Base-by-base conservation (phyloP, 2,888 invertebrate species). In the Melinopterus prodromus region DNA sequence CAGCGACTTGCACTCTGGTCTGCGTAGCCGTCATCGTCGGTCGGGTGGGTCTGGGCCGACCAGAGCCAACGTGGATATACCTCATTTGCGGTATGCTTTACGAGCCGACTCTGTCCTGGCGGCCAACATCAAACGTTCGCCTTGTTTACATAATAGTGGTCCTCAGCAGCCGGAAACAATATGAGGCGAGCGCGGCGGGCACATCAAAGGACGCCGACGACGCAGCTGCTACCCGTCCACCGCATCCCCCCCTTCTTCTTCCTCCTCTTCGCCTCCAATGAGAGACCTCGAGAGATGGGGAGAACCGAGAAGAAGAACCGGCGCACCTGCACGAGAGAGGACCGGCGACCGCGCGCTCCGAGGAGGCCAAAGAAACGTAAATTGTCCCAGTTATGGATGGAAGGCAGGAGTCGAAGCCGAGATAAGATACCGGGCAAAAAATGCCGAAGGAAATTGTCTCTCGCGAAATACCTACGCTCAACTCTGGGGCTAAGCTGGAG, bases 81-180 rank as follows among this genome's bases (percentile, higher is more conserved):
- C 86, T 86, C 87, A 87, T 89, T 89, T 89, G 89, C 86, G 88
- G 88, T 87, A 88, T 88, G 87, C 85, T 89, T 89, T 89, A 89
- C 85, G 88, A 88, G 85, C 88, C 87, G 87, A 86, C 85, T 83
- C 84, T 85, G 82, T 91, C 90, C 91, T 85, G 85, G 90, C 89
- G 92, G 91, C 90, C 91, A 87, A 92, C 90, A 91, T 92, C 92
- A 92, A 92, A 92, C 90, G 90, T 86, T 89, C 90, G 90, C 91
- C 91, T 91, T 92, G 92, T 93, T 92, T 92, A 92, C 92, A 92
- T 92, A 92, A 92, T 92, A 92, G 92, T 91, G 92, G 92, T 92
- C 92, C 92, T 91, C 91, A 90, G 91, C 92, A 92, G 89, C 89
- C 89, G 89, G 89, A 89, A 89, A 89, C 89, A 89, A 89, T 89